Percentiles rank a stretch among this genome's conserved stretches.
Evolutionary conservation across 2,888 invertebrate species (phyloP).

Genomic region (Luperina testacea): DNA sequence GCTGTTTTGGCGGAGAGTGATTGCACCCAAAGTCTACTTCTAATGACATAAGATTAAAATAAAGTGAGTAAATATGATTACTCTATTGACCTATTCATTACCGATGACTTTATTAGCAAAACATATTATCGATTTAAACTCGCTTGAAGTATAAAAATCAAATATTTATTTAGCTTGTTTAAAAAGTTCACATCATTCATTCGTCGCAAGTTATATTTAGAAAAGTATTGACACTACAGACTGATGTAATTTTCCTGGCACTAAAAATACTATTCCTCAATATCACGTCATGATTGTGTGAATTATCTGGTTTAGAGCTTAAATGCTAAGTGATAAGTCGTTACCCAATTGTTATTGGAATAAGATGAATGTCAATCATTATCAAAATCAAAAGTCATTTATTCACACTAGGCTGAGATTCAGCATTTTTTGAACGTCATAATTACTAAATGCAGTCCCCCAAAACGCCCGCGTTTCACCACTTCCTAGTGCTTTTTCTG

Average conservation of each 20-base stretch:
- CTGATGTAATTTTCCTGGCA: conserved; percentile 20
- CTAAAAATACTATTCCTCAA: conserved; percentile 36
- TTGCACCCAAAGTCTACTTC: too few relatives aligned
- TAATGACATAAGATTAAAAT: neutral
- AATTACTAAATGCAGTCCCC: too few relatives aligned
- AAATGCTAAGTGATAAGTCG: conserved; percentile 27
- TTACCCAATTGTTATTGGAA: conserved; percentile 8
- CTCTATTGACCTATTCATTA: neutral
- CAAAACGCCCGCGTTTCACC: too few relatives aligned
- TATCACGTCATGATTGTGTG: conserved; percentile 11
- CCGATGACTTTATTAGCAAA: neutral
- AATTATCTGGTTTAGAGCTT: conserved; percentile 18
- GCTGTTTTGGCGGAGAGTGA: too few relatives aligned
- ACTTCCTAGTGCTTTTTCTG: too few relatives aligned
- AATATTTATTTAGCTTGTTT: neutral
- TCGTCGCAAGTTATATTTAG: conserved; percentile 23
- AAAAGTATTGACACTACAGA: conserved; percentile 1
- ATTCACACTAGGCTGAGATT: too few relatives aligned
- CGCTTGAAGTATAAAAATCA: neutral
- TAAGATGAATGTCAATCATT: neutral
- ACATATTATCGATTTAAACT: neutral
- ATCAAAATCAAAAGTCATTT: too few relatives aligned
- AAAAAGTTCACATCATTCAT: neutral
- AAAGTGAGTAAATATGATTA: neutral
- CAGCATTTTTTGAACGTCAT: too few relatives aligned